These are phyloP conservation scores for Percopsis omiscomaycus DNA, from an alignment of 2,797 vertebrate genomes.

Conservation along the genomic window DNA sequence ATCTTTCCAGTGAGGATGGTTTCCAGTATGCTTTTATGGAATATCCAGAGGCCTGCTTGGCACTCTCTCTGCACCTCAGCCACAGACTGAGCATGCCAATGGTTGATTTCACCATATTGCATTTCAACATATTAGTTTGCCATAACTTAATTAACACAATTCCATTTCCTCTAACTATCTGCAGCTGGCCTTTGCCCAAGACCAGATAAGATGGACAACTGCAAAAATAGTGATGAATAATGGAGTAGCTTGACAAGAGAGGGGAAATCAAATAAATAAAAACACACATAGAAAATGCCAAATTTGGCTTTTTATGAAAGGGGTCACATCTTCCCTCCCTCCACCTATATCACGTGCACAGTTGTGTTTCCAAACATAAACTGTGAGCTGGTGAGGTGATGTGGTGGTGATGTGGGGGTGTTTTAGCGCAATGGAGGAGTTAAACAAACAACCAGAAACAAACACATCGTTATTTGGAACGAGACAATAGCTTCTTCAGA, in stretches of 20 bases:
- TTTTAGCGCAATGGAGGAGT: conserved; percentile 1
- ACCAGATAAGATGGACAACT: conserved; percentile 59
- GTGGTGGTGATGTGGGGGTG: too few species aligned
- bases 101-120: conserved; percentile 71
- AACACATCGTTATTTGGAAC: too few species aligned
- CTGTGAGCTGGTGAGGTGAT: conserved; percentile 10
- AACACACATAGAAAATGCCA: conserved; percentile 16
- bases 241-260: conserved; percentile 54
- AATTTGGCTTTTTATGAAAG: too few species aligned
- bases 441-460: conserved; percentile 39
- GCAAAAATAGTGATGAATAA: conserved; percentile 63
- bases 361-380: conserved; percentile 30
- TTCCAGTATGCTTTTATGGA: conserved; percentile 68
- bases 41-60: conserved; percentile 46
- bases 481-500: too few species aligned
- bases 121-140: conserved; percentile 74
- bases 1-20: conserved; percentile 58
- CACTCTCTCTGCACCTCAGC: conserved; percentile 32
- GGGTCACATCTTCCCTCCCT: too few species aligned
- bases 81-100: conserved; percentile 69
- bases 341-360: not conserved
- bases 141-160: conserved; percentile 73
- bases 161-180: conserved; percentile 69
- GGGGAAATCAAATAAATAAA: conserved; percentile 14
- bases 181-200: conserved; percentile 67